A percentile compares a stretch with the other conserved stretches of the same genome.
Conservation (phyloP, 2,888 invertebrate species). For the Drosophila paranaensis region DNA sequence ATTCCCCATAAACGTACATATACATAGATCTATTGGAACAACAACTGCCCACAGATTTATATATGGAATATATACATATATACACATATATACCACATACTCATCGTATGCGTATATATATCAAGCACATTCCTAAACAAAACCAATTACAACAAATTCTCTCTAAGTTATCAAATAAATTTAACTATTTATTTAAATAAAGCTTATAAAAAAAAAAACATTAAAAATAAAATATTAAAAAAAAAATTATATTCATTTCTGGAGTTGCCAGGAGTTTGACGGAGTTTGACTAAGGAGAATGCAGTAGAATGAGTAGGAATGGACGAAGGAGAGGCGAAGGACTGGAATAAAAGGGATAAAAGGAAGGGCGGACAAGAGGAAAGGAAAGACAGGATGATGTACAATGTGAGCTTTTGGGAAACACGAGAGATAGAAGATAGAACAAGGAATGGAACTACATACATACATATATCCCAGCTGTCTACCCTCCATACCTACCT, state of each 20-base stretch:
- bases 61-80: slow-evolving; percentile 22
- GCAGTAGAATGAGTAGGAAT: too few species aligned
- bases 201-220: slow-evolving; percentile 49
- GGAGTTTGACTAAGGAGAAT: too few species aligned
- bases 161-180: slow-evolving; percentile 75
- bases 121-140: slow-evolving; percentile 71
- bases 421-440: too few species aligned
- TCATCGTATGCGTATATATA: slow-evolving; percentile 34
- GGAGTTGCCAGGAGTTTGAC: slow-evolving; percentile 65
- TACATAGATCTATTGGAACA: slow-evolving; percentile 18
- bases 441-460: too few species aligned
- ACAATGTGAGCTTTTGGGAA: too few species aligned
- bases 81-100: slow-evolving; percentile 22
- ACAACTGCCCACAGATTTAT: slow-evolving; percentile 62
- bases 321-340: too few species aligned
- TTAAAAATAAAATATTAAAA: slow-evolving; percentile 43
- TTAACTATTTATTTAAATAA: slow-evolving; percentile 77
- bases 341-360: too few species aligned
- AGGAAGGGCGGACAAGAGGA: too few species aligned
- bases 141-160: slow-evolving; percentile 45
- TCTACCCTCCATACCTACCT: too few species aligned
- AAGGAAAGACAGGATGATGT: too few species aligned
- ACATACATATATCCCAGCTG: too few species aligned
- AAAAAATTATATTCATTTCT: neutral
- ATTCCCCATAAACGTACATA: neutral